Evolutionary conservation across 2,888 invertebrate species (phyloP).

Genomic region (Ectemnius continuus): DNA sequence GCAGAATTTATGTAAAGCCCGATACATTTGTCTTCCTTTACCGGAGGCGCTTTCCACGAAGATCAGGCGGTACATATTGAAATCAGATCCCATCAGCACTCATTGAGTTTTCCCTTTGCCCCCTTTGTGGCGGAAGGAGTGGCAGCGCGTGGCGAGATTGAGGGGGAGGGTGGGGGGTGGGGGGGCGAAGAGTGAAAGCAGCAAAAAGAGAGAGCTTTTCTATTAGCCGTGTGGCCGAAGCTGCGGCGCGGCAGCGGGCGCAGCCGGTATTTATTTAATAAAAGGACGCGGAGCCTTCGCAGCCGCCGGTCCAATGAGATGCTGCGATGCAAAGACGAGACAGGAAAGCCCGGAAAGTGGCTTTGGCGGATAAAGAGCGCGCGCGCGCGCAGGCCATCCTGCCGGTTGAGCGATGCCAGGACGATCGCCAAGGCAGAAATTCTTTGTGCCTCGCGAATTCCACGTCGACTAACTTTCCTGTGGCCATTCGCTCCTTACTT

Average conservation of each 20-base stretch:
- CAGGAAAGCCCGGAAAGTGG: neutral
- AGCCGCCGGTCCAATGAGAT: no score
- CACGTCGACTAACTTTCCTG: neutral
- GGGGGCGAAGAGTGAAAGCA: constrained; percentile 54
- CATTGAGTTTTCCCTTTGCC: neutral
- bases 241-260: constrained; percentile 30
- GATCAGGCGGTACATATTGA: no score
- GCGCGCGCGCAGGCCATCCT: constrained; percentile 3
- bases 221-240: constrained; percentile 40
- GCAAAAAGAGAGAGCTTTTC: constrained; percentile 55
- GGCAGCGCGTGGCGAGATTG: neutral
- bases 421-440: constrained; percentile 27
- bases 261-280: constrained; percentile 70
- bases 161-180: constrained; percentile 29
- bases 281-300: constrained; percentile 50
- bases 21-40: no score
- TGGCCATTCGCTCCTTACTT: no score
- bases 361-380: constrained; percentile 17
- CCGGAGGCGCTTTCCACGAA: no score
- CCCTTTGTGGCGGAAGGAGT: neutral
- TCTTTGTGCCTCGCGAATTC: constrained; percentile 27
- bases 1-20: no score
- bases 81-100: neutral
- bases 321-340: no score
- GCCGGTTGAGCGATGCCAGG: constrained; percentile 15